A percentile compares a stretch with the other conserved stretches of the same genome.
Conservation (phyloP, 2,797 vertebrate genomes). For the Epinephelus awoara region DNA sequence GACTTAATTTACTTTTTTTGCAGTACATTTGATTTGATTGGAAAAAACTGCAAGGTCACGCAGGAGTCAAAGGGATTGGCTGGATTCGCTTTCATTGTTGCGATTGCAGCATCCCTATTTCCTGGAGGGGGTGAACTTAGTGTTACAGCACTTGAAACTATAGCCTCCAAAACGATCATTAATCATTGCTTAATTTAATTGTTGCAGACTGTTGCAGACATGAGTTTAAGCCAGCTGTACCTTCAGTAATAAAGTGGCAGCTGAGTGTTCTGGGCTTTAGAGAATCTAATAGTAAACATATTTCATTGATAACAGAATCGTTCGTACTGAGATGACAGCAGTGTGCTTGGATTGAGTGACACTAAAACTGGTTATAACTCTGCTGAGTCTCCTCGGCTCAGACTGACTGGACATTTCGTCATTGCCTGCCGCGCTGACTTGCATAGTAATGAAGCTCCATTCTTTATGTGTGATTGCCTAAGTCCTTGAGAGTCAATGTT, state of each 20-base stretch:
- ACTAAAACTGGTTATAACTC: slow-evolving; percentile 35
- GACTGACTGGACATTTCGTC: slow-evolving; percentile 62
- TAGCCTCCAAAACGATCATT: not conserved
- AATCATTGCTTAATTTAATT: not conserved
- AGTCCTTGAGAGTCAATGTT: slow-evolving; percentile 57
- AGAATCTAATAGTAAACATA: not conserved
- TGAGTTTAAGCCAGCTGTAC: no score
- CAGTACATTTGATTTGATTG: no score
- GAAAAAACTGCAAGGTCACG: no score
- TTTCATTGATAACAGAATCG: not conserved
- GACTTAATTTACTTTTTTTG: no score
- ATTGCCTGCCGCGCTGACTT: slow-evolving; percentile 44
- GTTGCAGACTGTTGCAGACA: not conserved
- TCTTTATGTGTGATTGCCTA: slow-evolving; percentile 47
- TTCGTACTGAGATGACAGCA: slow-evolving; percentile 26
- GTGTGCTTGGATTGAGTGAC: slow-evolving; percentile 11
- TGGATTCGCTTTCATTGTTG: no score
- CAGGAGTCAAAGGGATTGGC: no score
- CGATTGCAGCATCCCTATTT: no score
- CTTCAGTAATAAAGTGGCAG: not conserved
- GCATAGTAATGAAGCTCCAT: slow-evolving; percentile 65
- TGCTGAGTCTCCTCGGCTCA: slow-evolving; percentile 41
- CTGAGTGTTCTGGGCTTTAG: not conserved
- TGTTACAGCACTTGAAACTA: not conserved
- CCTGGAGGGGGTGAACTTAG: no score